These are phyloP conservation scores for Patella vulgata DNA, from an alignment of 1,140 invertebrate species.

Conservation along the genomic window DNA sequence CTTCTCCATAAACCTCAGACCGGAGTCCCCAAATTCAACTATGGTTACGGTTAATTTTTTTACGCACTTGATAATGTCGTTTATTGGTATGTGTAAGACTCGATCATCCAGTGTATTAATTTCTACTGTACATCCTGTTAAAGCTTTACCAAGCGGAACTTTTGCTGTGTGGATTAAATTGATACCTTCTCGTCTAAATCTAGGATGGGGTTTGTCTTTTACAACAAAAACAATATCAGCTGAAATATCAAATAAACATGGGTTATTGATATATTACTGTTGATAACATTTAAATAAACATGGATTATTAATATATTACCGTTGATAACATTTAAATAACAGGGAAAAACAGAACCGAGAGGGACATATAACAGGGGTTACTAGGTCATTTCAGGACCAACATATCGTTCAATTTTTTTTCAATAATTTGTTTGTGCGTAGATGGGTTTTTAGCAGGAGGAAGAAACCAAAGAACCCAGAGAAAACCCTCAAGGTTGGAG, in stretches of 20 bases:
- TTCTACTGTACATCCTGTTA: slow-evolving; percentile 65
- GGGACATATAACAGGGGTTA: too few relatives aligned
- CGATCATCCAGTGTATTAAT: slow-evolving; percentile 66
- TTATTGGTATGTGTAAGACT: slow-evolving; percentile 66
- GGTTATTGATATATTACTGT: background rate
- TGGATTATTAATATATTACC: background rate
- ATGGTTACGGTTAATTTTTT: too few relatives aligned
- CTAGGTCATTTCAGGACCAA: too few relatives aligned
- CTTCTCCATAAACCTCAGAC: background rate
- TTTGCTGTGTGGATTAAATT: slow-evolving; percentile 66
- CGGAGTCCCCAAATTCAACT: too few relatives aligned
- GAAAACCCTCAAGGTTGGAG: too few relatives aligned
- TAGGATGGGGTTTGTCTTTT: slow-evolving; percentile 65
- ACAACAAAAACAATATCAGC: slow-evolving; percentile 68
- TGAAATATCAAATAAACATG: slow-evolving; percentile 40
- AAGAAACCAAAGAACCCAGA: too few relatives aligned
- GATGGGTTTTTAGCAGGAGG: too few relatives aligned
- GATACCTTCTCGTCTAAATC: slow-evolving; percentile 60
- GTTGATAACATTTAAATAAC: too few relatives aligned
- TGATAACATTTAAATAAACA: background rate
- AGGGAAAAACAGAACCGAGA: too few relatives aligned
- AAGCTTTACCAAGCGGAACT: slow-evolving; percentile 61
- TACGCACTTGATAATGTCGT: slow-evolving; percentile 67
- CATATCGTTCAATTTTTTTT: too few relatives aligned
- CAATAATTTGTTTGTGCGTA: too few relatives aligned